Evolutionary conservation across 2,888 invertebrate species (phyloP).

Genomic region (Rhaphigaster nebulosa): DNA sequence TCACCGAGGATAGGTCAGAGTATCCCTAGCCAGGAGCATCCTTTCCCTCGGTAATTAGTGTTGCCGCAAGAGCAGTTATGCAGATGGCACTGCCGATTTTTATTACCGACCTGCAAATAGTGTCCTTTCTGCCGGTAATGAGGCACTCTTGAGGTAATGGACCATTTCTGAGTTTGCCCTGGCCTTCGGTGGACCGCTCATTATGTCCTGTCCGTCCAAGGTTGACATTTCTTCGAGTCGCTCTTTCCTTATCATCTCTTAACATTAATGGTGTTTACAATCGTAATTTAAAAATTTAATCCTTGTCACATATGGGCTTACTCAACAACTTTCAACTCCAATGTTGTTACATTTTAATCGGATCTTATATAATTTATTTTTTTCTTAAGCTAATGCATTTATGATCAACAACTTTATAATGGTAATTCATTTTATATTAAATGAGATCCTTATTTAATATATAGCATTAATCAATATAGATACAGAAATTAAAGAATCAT

Average conservation of each 20-base stretch:
- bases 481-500: too few relatives aligned
- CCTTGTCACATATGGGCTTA: neutral
- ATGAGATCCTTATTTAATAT: too few relatives aligned
- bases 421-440: too few relatives aligned
- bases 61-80: constrained; percentile 36
- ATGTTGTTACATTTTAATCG: too few relatives aligned
- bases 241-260: neutral
- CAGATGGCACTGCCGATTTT: constrained; percentile 32
- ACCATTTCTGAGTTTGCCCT: neutral
- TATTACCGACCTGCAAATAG: constrained; percentile 26
- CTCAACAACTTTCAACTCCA: too few relatives aligned
- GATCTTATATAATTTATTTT: too few relatives aligned
- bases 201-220: neutral
- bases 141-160: neutral
- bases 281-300: neutral
- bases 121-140: constrained; percentile 22
- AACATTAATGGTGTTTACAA: neutral
- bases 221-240: neutral
- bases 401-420: too few relatives aligned
- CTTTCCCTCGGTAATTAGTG: constrained; percentile 40
- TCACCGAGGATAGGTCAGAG: constrained; percentile 48
- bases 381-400: too few relatives aligned
- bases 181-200: neutral
- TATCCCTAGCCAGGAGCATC: neutral
- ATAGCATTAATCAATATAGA: too few relatives aligned